Evolutionary conservation across 2,888 invertebrate genomes (phyloP), one percentile per base, ranked within the genome.

Genomic region (Drosophila testacea): DNA sequence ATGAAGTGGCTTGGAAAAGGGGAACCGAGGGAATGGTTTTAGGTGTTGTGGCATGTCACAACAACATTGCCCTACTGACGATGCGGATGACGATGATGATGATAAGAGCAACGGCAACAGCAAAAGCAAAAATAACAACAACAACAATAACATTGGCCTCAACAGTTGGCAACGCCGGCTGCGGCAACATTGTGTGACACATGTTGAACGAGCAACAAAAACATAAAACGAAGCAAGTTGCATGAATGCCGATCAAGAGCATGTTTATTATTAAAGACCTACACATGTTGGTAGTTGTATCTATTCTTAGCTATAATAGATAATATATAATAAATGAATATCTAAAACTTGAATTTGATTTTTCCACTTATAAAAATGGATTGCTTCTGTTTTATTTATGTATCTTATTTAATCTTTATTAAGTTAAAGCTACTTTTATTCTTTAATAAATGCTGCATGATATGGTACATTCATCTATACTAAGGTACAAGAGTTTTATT

Each of bases 41-140:
- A 63, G 68, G 71, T 74, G 72, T 52, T 78, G 76, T 68, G 83
- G 75, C 79, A 70, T 85, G 85, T 85, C 85, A 85, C 79, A 85
- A 85, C 79, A 82, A 72, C 65, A 73, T 79, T 82, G 70, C 71
- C 71, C 68, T 46, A 69, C 67, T 69, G 69, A 41, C 56, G 55
- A 36, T 65, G 65, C 62, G 56, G 56, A 11, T 46, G 44, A 34
- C 44, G 68, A 44, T 60, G 69, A 67, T 60, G 55, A 36, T 66
- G 51, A 48, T 22, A 50, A 52, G 32, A 60, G 65, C 41, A 60
- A 50, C 27, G 57, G 44, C 48, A 54, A 13, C 22, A 22, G 22
- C 1, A 22, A 22, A 22, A 22, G 22, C 22, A 22, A 22, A 22
- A 22, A 22, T 2, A 50, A 44, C 46, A 69, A 61, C 69, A 63